These are phyloP conservation scores for Thunnus thynnus DNA, from an alignment of 2,113 vertebrate genomes.

Conservation along the genomic window DNA sequence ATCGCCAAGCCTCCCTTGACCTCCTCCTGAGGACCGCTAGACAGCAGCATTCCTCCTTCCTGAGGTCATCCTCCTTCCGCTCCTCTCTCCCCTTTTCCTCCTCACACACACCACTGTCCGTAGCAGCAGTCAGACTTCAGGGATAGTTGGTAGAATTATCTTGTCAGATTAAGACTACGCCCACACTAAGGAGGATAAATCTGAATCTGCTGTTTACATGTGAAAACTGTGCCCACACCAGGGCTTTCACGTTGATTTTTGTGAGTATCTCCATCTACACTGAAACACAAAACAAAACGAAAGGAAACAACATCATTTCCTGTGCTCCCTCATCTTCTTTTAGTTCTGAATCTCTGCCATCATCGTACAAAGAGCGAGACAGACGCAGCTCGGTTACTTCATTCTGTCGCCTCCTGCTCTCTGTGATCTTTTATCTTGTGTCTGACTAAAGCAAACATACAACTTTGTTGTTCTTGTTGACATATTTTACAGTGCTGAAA, in stretches of 20 bases:
- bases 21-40: slow-evolving; percentile 29
- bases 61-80: slow-evolving; percentile 40
- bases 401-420: neutral
- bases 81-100: slow-evolving; percentile 17
- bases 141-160: slow-evolving; percentile 8
- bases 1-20: slow-evolving; percentile 44
- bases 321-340: neutral
- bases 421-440: neutral
- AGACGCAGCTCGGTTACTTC: neutral
- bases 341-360: neutral
- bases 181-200: neutral
- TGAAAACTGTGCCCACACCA: neutral
- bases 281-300: neutral
- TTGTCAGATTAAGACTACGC: slow-evolving; percentile 3
- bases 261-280: neutral
- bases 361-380: neutral
- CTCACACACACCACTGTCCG: slow-evolving; percentile 1
- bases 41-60: slow-evolving; percentile 54
- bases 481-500: neutral
- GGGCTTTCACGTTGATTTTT: neutral
- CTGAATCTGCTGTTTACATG: neutral
- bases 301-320: neutral
- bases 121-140: slow-evolving; percentile 13
- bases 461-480: neutral
- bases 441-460: neutral